Conservation (phyloP, 2,113 vertebrate species). For the Antechinus stuartii region DNA sequence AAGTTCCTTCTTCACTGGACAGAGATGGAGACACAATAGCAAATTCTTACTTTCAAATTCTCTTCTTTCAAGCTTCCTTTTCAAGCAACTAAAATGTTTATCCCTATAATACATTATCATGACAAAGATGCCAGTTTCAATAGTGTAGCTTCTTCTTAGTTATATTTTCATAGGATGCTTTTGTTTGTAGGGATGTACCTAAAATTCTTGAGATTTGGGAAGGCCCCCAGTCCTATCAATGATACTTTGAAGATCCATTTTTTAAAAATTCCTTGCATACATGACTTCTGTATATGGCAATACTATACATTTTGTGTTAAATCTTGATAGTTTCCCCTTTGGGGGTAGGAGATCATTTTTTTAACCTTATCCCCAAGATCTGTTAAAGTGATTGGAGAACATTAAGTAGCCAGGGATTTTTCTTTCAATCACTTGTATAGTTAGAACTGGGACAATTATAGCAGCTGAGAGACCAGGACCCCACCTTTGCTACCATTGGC, state of each 20-base stretch:
- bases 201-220: not conserved
- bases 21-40: not conserved
- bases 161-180: not conserved
- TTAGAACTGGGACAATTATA: slow-evolving; percentile 56
- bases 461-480: not conserved
- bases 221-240: not conserved
- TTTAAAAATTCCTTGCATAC: not conserved
- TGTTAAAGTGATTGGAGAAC: not conserved
- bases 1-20: not conserved
- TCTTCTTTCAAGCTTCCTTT: not conserved
- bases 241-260: not conserved
- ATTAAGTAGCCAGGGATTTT: slow-evolving; percentile 13
- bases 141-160: not conserved
- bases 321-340: not conserved
- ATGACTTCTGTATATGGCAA: not conserved
- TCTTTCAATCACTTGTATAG: slow-evolving; percentile 60
- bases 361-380: not conserved
- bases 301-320: not conserved
- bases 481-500: slow-evolving; percentile 5
- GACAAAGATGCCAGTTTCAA: not conserved
- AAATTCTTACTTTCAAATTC: not conserved
- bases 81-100: not conserved
- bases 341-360: not conserved
- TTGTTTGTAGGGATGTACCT: not conserved
- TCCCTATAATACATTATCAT: not conserved